A percentile compares a stretch with the other conserved stretches of the same genome.
phyloP scores from a whole-genome alignment of 1,140 invertebrate species.

The Drosophila oshimai region DNA sequence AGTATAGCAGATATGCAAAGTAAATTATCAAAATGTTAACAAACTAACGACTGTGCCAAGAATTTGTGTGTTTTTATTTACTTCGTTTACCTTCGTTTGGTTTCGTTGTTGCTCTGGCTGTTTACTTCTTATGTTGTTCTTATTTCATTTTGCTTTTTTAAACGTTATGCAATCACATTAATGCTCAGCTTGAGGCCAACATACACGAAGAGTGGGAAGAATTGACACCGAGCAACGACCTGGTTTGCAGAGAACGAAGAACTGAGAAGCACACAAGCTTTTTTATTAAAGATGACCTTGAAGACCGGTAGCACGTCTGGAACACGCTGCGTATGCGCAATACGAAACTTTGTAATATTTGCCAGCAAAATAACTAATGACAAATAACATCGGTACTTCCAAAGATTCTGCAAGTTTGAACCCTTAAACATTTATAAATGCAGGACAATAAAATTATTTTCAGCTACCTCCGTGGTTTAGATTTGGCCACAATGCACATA shows the following conservation, averaged over 20 bases:
- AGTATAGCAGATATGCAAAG: no score
- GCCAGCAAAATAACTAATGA: constrained; percentile 37
- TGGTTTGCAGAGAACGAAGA: constrained; percentile 27
- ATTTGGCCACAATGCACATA: no score
- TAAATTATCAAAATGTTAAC: no score
- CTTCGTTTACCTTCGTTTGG: constrained; percentile 55
- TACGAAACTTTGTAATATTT: constrained; percentile 21
- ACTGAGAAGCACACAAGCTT: constrained; percentile 7
- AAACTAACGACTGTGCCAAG: constrained; percentile 31
- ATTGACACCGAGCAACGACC: constrained; percentile 24
- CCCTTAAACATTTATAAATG: no score
- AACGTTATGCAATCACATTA: constrained; percentile 79
- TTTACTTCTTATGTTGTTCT: no score
- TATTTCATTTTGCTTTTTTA: not conserved
- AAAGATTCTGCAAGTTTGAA: no score
- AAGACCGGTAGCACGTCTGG: constrained; percentile 32
- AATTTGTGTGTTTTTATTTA: constrained; percentile 59
- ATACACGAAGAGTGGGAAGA: constrained; percentile 1
- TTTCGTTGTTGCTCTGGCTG: constrained; percentile 30
- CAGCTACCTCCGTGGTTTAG: no score
- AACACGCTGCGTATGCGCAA: constrained; percentile 48
- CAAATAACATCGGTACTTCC: constrained; percentile 9
- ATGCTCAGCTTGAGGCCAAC: constrained; percentile 71
- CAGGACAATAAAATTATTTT: no score
- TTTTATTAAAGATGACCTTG: no score